phyloP scores from a whole-genome alignment of 2,888 invertebrate species.

The Sesamia inferens region DNA sequence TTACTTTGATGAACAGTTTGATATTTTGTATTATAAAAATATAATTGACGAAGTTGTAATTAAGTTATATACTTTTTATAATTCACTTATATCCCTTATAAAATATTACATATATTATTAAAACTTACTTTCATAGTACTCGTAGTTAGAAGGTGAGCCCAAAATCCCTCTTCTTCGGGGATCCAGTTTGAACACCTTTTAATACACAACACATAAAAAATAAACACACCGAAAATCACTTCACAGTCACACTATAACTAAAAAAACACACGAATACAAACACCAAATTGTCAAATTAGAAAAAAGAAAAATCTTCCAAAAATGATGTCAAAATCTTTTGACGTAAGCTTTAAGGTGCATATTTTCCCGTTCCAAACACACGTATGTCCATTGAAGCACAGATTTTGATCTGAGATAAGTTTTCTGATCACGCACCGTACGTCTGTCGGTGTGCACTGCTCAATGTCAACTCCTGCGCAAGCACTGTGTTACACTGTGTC shows the following conservation, averaged over 20 bases:
- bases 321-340: not conserved
- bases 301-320: not conserved
- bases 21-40: too few species aligned
- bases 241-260: conserved; percentile 47
- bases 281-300: not conserved
- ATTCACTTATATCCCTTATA: not conserved
- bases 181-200: conserved; percentile 75
- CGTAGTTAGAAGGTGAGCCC: conserved; percentile 69
- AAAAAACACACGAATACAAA: conserved; percentile 14
- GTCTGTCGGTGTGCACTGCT: conserved; percentile 66
- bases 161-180: conserved; percentile 77
- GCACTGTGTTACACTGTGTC: conserved; percentile 62
- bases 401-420: conserved; percentile 79
- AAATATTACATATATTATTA: not conserved
- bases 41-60: not conserved
- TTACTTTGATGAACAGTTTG: conserved; percentile 9
- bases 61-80: not conserved
- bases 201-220: conserved; percentile 48
- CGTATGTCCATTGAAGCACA: conserved; percentile 69
- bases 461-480: conserved; percentile 56
- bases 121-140: conserved; percentile 71
- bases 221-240: conserved; percentile 54
- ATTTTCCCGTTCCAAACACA: conserved; percentile 47
- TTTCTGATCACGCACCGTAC: conserved; percentile 82
- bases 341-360: conserved; percentile 5